Base-by-base conservation (phyloP, 1,140 invertebrate genomes). In the Zaprionus camerounensis region DNA sequence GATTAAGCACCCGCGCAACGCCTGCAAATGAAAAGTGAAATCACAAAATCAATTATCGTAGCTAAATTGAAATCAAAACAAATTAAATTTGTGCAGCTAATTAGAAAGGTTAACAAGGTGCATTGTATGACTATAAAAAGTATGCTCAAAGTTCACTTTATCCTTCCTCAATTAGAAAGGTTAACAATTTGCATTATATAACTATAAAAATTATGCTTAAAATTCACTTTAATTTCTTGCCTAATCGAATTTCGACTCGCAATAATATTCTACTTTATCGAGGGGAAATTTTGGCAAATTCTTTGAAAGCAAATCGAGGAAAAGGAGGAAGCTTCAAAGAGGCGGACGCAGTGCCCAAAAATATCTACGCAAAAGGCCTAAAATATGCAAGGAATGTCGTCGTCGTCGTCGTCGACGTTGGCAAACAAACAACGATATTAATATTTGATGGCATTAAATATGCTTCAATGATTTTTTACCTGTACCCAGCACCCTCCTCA, bases 371-470 rank as follows among this genome's bases (percentile, higher is more conserved):
- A 53, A 57, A 44, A 49, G 46, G 57, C 72, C 74, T 49, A 58
- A 73, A 77, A 73, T 77, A 77, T 77, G 70, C 75, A 68, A 68
- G 64, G 17, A 68, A 72, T 72, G 69, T 76, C 74, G 69, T 76
- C 44, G 59, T 36, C 69, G 69, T 44, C 38, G 15, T 15, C 38
- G 15, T 41, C 62, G 62, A 66, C 51, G 62, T 70, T 76, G 68
- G 36, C 62, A 73, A 78, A 74, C 66, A 78, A 78, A 76, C 76
- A 75, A 64, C 31, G 53, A 64, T 59, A 80, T 81, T 72, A 85
- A 83, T 83, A 75, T 78, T 81, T 80, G 59, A 78, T 82, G 67
- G 61, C 64, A 81, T 83, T 76, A 81, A 81, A 79, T 83, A 79
- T 76, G 81, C 81, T 61, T 68, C 65, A 83, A 81, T 81, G 73